These are phyloP conservation scores for Heterotis niloticus DNA, from an alignment of 2,113 vertebrate genomes.

Conservation along the genomic window DNA sequence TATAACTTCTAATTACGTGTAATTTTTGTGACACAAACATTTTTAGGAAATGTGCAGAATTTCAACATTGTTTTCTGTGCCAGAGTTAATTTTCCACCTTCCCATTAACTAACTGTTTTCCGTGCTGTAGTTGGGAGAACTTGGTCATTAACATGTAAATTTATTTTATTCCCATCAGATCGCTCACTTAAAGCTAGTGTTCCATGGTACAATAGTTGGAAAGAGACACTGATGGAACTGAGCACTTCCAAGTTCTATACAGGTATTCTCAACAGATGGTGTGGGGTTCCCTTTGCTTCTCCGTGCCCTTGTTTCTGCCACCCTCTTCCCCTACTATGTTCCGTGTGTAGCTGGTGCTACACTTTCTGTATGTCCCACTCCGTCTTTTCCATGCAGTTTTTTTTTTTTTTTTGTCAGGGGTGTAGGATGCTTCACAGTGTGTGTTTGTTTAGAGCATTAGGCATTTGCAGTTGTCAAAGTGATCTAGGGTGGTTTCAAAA, in stretches of 20 bases:
- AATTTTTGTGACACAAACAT: not conserved
- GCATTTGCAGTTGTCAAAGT: not conserved
- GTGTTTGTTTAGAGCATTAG: constrained; percentile 10
- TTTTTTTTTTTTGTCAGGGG: not conserved
- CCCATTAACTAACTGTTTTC: not conserved
- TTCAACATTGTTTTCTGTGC: not conserved
- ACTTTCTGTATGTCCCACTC: not conserved
- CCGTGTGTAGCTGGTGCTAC: not conserved
- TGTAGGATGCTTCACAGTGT: constrained; percentile 10
- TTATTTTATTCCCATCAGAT: constrained; percentile 79
- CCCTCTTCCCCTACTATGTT: constrained; percentile 24
- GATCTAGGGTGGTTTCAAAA: constrained; percentile 12
- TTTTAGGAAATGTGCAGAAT: not conserved
- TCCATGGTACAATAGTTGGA: constrained; percentile 88
- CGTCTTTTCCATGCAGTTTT: not conserved
- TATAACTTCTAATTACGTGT: not conserved
- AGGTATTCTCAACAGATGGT: constrained; percentile 73
- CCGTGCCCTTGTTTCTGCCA: constrained; percentile 37
- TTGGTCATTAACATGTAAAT: constrained; percentile 54
- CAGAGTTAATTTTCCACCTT: not conserved
- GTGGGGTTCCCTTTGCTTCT: constrained; percentile 51
- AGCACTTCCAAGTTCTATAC: constrained; percentile 78
- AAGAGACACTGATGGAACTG: constrained; percentile 80
- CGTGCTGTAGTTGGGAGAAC: not conserved
- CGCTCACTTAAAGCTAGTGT: constrained; percentile 84